Evolutionary conservation across 2,888 invertebrate genomes (phyloP).

Genomic region (Strigamia maritima): DNA sequence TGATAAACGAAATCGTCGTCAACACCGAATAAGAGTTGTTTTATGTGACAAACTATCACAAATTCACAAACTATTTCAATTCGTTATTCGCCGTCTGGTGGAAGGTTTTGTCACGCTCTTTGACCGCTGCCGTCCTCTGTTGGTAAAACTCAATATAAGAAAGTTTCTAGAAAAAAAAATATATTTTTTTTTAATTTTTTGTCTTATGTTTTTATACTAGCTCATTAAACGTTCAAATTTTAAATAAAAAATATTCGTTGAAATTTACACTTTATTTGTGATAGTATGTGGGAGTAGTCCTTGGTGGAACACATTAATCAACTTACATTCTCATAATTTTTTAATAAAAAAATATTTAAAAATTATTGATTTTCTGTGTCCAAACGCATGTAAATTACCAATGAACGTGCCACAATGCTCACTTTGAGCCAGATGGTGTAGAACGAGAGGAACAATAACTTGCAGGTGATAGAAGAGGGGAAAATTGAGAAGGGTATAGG

Average conservation of each 20-base stretch:
- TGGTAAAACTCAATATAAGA: neutral
- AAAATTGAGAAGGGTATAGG: neutral
- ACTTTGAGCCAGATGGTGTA: neutral
- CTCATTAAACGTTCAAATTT: neutral
- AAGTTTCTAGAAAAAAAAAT: neutral
- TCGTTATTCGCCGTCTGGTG: neutral
- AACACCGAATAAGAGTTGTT: neutral
- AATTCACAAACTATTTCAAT: no score
- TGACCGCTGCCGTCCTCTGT: neutral
- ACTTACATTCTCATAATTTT: no score
- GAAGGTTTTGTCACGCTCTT: neutral
- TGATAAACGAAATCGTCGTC: neutral
- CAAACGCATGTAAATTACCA: neutral
- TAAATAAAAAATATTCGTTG: neutral
- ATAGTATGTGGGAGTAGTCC: no score
- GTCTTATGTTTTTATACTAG: neutral
- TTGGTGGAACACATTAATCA: neutral
- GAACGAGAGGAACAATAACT: conserved; percentile 17
- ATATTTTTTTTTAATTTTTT: neutral
- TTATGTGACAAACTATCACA: no score
- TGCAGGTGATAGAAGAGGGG: conserved; percentile 24
- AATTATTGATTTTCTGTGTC: neutral
- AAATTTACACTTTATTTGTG: no score
- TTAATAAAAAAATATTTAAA: no score
- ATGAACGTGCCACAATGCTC: neutral